These are phyloP conservation scores for Phyllotis vaccarum DNA, from an alignment of 2,797 vertebrate species.

Conservation along the genomic window DNA sequence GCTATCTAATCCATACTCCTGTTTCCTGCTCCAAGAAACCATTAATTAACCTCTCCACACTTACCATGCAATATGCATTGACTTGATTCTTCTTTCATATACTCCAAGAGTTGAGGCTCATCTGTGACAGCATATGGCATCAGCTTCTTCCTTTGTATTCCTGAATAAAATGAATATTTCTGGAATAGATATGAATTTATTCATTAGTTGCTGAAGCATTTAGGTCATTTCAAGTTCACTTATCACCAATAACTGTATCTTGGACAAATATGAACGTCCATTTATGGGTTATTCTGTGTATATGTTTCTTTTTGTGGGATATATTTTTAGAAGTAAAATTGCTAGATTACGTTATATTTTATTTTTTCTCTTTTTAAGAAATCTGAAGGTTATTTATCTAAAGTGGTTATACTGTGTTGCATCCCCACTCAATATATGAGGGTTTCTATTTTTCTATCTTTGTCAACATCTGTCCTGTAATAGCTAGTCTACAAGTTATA, in stretches of 20 bases:
- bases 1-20: not conserved
- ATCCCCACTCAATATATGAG: not conserved
- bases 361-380: not conserved
- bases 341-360: not conserved
- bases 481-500: not conserved
- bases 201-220: not conserved
- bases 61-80: rapidly evolving
- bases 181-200: not conserved
- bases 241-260: not conserved
- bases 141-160: not conserved
- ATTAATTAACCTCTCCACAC: not conserved
- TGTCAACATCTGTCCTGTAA: not conserved
- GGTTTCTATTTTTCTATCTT: not conserved
- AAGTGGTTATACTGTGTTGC: not conserved
- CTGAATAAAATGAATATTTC: not conserved
- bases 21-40: not conserved
- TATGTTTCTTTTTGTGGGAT: not conserved
- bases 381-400: not conserved
- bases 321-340: not conserved
- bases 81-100: not conserved
- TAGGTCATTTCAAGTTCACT: not conserved
- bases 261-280: not conserved
- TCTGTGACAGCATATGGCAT: not conserved
- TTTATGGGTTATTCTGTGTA: not conserved
- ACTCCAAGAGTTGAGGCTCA: not conserved